Base-by-base conservation (phyloP, 2,888 invertebrate genomes). In the Margaritifera margaritifera region DNA sequence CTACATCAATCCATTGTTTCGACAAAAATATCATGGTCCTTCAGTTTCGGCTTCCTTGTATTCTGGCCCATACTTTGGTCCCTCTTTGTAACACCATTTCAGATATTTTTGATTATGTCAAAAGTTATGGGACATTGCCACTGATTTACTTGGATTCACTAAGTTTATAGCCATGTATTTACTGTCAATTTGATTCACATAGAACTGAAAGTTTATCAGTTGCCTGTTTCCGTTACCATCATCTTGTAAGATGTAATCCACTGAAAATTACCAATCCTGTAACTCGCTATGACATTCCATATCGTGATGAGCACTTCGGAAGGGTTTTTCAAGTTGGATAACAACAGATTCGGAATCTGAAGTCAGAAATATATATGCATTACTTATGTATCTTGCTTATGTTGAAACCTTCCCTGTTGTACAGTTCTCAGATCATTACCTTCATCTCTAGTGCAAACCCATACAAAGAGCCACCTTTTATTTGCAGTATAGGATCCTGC, bases 171-270 rank as follows among this genome's bases (percentile, higher is more conserved):
- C 31, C 31, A 31, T 31, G 57, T 69, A 69, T 19, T n/a, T 15
- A 20, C 20, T 51, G 15, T 56, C 25, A 31, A 24, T 4, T 53
- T 64, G 56, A 42, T 59, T 54, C 20, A 11, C 66, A 50, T 64
- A 22, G 55, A 75, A 73, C 31, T 71, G 70, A 27, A 64, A 15
- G 2, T 69, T 68, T 58, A 71, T 71, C 31, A 75, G 72, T 19
- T 60, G 25, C 19, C 68, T 64, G 54, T 73, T 75, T 62, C 68
- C 66, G 31, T 71, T 61, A 5, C 68, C 75, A 5, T 72, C 70
- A 71, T 75, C 75, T 52, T 73, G 72, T 50, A 70, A 59, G 24
- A 72, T 66, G 53, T 42, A 75, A 57, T 72, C 68, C 18, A 70
- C 64, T 31, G 27, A 24, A 55, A 72, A 73, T 31, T 66, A 72